Conservation (phyloP, 2,113 vertebrate genomes). For the Heterotilapia buettikoferi region DNA sequence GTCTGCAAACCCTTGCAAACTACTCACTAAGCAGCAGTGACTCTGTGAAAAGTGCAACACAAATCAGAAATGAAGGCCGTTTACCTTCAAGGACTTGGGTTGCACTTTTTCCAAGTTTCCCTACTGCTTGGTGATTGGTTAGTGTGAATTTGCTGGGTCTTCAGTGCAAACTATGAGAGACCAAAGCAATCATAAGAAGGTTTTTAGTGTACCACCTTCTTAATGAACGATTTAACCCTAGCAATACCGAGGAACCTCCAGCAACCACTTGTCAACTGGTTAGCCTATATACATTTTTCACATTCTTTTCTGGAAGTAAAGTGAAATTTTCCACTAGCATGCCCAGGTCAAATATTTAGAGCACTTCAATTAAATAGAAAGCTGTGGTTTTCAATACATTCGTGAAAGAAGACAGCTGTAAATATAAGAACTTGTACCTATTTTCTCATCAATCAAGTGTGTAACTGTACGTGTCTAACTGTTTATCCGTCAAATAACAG, state of each 20-base stretch:
- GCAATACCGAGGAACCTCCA: not conserved
- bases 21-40: not conserved
- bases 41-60: not conserved
- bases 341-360: not conserved
- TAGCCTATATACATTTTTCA: not conserved
- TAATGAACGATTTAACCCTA: not conserved
- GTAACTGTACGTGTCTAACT: not conserved
- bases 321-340: not conserved
- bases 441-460: not conserved
- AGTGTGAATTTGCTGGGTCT: not conserved
- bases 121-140: not conserved
- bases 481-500: constrained; percentile 29
- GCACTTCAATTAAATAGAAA: not conserved
- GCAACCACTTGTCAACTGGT: not conserved
- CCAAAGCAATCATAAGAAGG: not conserved
- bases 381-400: not conserved
- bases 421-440: not conserved
- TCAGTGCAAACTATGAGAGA: not conserved
- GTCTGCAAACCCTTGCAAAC: not conserved
- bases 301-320: not conserved
- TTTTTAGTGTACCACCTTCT: not conserved
- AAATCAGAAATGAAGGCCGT: not conserved
- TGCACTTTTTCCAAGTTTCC: not conserved
- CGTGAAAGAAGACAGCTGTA: not conserved
- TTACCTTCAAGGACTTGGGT: not conserved